Percentiles rank a stretch among this genome's conserved stretches.
Conservation (phyloP, 2,113 vertebrate genomes). For the Lagopus muta region DNA sequence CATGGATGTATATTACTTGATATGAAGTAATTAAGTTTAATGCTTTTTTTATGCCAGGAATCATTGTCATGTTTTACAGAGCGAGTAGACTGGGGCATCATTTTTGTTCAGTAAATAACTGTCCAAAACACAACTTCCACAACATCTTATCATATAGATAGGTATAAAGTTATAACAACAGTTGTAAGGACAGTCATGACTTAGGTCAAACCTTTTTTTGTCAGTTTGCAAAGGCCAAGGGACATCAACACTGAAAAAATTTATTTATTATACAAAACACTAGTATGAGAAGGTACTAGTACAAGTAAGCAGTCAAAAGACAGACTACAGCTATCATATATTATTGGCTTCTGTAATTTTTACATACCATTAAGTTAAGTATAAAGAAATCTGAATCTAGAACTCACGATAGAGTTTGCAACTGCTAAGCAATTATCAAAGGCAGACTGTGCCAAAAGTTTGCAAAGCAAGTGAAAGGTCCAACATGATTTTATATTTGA, state of each 20-base stretch:
- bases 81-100: neutral
- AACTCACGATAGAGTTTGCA: neutral
- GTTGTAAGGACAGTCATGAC: neutral
- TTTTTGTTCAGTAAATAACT: neutral
- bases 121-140: neutral
- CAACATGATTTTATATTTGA: neutral
- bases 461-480: neutral
- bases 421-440: neutral
- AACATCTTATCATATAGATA: neutral
- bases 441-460: neutral
- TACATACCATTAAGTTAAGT: neutral
- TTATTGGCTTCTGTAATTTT: neutral
- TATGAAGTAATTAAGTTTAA: neutral
- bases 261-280: neutral
- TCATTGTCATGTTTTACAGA: neutral
- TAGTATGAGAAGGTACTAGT: neutral
- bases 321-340: neutral
- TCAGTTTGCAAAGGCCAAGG: neutral
- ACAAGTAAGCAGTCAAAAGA: neutral
- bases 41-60: neutral
- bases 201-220: neutral
- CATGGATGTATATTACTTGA: neutral
- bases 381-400: neutral
- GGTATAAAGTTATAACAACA: too few species aligned
- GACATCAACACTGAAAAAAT: neutral